Evolutionary conservation across 2,888 invertebrate genomes (phyloP).

Genomic region (Clostera curtula): DNA sequence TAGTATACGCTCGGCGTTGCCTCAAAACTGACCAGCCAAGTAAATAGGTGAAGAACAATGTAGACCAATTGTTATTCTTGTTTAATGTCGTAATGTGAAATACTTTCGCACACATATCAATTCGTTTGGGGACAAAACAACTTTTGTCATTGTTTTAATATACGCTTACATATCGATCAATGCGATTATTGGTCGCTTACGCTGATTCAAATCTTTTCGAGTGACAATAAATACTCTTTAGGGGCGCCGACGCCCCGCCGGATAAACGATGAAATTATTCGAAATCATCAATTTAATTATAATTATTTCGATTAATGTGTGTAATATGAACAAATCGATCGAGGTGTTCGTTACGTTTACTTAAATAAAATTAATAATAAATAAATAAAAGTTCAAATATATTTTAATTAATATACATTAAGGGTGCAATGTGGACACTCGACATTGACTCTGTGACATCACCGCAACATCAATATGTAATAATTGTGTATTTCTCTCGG

Average conservation of each 20-base stretch:
- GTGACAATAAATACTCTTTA: conserved; percentile 51
- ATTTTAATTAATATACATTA: conserved; percentile 36
- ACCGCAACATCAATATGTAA: conserved; percentile 52
- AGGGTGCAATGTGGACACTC: conserved; percentile 37
- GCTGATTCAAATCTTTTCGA: conserved; percentile 28
- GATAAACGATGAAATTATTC: conserved; percentile 8
- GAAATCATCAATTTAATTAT: conserved; percentile 13
- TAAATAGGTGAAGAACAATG: conserved; percentile 40
- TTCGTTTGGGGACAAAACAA: conserved; percentile 36
- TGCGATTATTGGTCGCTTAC: conserved; percentile 24
- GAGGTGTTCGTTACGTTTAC: conserved; percentile 22
- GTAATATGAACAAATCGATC: conserved; percentile 28
- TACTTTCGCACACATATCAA: conserved; percentile 62
- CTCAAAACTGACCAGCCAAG: too few relatives aligned
- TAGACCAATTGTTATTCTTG: conserved; percentile 47
- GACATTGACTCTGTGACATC: conserved; percentile 25
- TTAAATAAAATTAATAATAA: conserved; percentile 9
- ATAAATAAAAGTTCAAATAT: conserved; percentile 38
- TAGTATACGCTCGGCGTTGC: too few relatives aligned
- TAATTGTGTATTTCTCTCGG: conserved; percentile 53
- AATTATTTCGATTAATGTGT: conserved; percentile 11
- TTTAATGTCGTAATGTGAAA: conserved; percentile 19
- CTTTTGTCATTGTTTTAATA: conserved; percentile 26
- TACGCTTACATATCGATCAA: conserved; percentile 25
- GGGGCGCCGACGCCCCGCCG: conserved; percentile 33